Evolutionary conservation across 2,797 vertebrate genomes (phyloP).

Genomic region (Merluccius polli): DNA sequence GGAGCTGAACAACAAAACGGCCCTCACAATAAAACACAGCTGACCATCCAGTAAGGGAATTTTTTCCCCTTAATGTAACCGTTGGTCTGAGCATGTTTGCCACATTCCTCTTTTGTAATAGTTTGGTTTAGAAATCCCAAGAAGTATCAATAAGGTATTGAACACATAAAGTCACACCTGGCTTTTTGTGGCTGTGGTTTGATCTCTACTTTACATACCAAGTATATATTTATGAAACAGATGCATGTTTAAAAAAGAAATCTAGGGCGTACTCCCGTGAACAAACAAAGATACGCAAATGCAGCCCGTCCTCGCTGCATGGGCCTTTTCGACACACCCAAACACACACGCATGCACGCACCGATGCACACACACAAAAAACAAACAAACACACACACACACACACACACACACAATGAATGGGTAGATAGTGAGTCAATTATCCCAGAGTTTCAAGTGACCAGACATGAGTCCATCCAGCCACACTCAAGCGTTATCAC

Average conservation of each 20-base stretch:
- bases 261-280: slow-evolving; percentile 14
- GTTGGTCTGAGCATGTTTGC: background rate
- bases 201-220: too few species aligned
- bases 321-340: slow-evolving; percentile 6
- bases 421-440: slow-evolving; percentile 37
- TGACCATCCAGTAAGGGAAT: background rate
- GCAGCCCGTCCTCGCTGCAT: slow-evolving; percentile 10
- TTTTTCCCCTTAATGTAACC: background rate
- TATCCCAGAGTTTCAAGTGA: slow-evolving; percentile 59
- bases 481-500: slow-evolving; percentile 68
- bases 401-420: slow-evolving; percentile 2
- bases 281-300: slow-evolving; percentile 25
- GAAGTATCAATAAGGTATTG: too few species aligned
- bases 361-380: slow-evolving; percentile 28
- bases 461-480: slow-evolving; percentile 59
- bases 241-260: too few species aligned
- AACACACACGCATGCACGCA: slow-evolving; percentile 23
- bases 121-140: too few species aligned
- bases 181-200: too few species aligned
- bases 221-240: too few species aligned
- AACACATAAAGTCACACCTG: too few species aligned
- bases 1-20: background rate
- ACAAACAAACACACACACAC: slow-evolving; percentile 18
- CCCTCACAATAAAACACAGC: background rate
- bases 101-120: too few species aligned